phyloP scores from a whole-genome alignment of 2,797 vertebrate species.

The Coluber constrictor region DNA sequence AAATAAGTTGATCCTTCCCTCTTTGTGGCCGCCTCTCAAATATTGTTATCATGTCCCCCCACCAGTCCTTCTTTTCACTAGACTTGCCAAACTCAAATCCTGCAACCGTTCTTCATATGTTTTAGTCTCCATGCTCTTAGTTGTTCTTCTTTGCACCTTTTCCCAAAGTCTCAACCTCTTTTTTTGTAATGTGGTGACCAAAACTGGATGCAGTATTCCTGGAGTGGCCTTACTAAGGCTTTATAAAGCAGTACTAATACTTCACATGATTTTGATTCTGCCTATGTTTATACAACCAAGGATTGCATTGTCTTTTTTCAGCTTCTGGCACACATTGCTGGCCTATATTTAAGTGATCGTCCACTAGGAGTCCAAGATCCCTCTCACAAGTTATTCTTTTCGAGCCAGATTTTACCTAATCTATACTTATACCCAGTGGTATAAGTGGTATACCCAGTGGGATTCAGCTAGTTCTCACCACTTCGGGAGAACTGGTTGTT shows the following conservation, averaged over 20 bases:
- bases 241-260: background rate
- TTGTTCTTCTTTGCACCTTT: background rate
- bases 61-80: background rate
- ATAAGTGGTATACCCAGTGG: no score
- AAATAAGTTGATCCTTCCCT: background rate
- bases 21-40: background rate
- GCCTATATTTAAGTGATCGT: background rate
- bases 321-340: background rate
- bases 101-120: background rate
- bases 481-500: no score
- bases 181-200: background rate
- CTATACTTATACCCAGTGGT: background rate
- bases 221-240: background rate
- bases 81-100: background rate
- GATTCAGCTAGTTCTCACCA: no score
- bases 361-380: background rate
- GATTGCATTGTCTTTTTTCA: background rate
- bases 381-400: background rate
- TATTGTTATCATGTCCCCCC: background rate
- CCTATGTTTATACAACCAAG: background rate
- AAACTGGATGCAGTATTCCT: background rate
- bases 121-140: background rate
- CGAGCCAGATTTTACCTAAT: background rate
- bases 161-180: background rate
- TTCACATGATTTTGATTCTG: background rate